Evolutionary conservation across 2,113 vertebrate genomes (phyloP), one percentile per base, ranked within the genome.

Genomic region (Etheostoma spectabile): DNA sequence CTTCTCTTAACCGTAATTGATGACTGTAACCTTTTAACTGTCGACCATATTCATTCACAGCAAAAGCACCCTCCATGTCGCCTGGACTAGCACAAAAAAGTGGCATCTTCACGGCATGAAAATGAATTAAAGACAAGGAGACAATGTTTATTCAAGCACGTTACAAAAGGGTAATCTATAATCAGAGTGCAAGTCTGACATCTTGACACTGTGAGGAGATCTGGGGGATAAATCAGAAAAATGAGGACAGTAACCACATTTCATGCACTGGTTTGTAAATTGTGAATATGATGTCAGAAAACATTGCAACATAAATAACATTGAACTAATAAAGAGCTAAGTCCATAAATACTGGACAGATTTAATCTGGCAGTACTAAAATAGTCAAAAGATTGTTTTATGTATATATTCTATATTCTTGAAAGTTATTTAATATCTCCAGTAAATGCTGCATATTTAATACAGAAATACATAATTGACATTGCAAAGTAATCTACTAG

Each of bases 21-120:
- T 96, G 95, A 90, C 75, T 90, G 62, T 96, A 95, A 96, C 94
- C 96, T 97, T 97, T 95, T 94, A 94, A 95, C 93, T 94, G 93
- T 93, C 93, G 82, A 66, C 92, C 74, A 83, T 84, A 94, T 93
- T 87, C 93, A 94, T 94, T 95, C 92, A 93, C 81, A 73, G 92
- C 91, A 93, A 90, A 93, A 91, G 87, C 88, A 84, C 83, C 82
- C 91, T 89, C 89, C 46, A 27, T 83, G 79, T 79, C 88, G 86
- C 86, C 86, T 46, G 77, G 77, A 84, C 72, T 64, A 78, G 74
- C 72, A 82, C 45, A 79, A 63, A 86, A 86, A 86, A 72, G 68
- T 57, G 52, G 30, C 42, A 71, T 68, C 62, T 74, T 69, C 55
- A 52, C 69, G 61, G 80, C 76, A 77, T 80, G 42, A 77, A 77